Conservation (phyloP, 2,113 vertebrate genomes). For the Hyperopisus bebe region DNA sequence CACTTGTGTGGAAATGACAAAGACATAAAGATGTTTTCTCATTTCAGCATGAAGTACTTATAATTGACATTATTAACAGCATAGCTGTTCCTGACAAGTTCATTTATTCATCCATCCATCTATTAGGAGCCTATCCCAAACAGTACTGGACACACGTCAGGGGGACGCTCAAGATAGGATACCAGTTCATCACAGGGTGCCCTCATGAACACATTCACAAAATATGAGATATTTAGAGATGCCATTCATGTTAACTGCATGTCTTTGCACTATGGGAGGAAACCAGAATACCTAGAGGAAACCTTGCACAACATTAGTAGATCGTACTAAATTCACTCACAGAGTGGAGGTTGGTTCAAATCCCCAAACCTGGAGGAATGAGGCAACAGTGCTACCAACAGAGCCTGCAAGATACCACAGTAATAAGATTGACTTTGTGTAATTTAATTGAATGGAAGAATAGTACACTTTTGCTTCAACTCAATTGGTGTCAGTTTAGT, state of each 20-base stretch:
- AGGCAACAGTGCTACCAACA: not conserved
- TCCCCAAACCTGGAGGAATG: not conserved
- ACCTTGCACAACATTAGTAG: not conserved
- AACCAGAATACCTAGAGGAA: not conserved
- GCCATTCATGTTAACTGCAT: not conserved
- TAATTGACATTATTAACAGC: not conserved
- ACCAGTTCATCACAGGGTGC: not conserved
- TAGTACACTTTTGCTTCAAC: not conserved
- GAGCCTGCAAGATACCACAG: not conserved
- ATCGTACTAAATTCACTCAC: not conserved
- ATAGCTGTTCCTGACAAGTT: constrained; percentile 2
- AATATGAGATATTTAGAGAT: not conserved
- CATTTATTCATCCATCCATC: constrained; percentile 22
- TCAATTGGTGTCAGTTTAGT: not conserved
- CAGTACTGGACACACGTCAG: not conserved
- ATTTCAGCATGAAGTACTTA: not conserved
- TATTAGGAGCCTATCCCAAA: not conserved
- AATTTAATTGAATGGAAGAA: not conserved
- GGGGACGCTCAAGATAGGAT: not conserved
- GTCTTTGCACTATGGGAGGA: not conserved
- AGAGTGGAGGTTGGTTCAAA: not conserved
- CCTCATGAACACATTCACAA: not conserved
- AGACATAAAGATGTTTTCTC: not conserved
- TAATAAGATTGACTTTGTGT: not conserved
- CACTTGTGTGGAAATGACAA: not conserved